Evolutionary conservation across 2,888 invertebrate genomes (phyloP), one percentile per base, ranked within the genome.

Genomic region (Anthrax anthrax): DNA sequence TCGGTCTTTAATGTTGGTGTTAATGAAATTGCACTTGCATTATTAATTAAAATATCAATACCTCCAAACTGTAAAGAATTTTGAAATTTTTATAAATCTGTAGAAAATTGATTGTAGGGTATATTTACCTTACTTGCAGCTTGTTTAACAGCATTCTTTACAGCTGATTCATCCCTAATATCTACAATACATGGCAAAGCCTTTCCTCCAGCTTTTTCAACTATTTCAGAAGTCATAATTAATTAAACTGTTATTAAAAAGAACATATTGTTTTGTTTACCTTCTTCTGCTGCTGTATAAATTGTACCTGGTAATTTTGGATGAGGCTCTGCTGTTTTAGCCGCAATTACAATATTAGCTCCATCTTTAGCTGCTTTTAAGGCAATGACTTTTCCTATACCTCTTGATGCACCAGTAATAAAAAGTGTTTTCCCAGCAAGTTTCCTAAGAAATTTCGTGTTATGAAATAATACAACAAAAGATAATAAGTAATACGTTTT

Each of bases 331-430:
- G 82, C 82, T 8, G 90, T 90, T 69, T 91, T 91, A 4, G 90
- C 89, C 39, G 88, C 89, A 45, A 91, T 75, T 5, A 89, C 78
- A 57, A 91, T 73, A 65, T 90, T 90, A 5, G 89, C 90, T 19
- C 89, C 89, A 76, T 91, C 89, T 38, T 43, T 79, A 0, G 95
- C 92, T 3, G 85, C 85, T 70, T 91, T 95, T 47, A 95, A 63
- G 5, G 94, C 96, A 56, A 97, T 95, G 16, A 84, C 85, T 69
- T 92, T 64, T 1, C 97, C 97, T 59, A 97, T 97, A 27, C 97
- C 97, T 56, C 97, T 76, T 45, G 92, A 94, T 16, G 91, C 96
- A 39, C 97, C 97, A 27, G 95, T 94, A 54, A 97, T 89, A 60
- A 96, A 94, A 46, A 94, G 70, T 2, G 96, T 96, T 54, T 82